Percentiles rank a stretch among this genome's conserved stretches.
These are phyloP conservation scores for Drosophila prostipennis DNA, from an alignment of 2,888 invertebrate genomes.

Conservation along the genomic window DNA sequence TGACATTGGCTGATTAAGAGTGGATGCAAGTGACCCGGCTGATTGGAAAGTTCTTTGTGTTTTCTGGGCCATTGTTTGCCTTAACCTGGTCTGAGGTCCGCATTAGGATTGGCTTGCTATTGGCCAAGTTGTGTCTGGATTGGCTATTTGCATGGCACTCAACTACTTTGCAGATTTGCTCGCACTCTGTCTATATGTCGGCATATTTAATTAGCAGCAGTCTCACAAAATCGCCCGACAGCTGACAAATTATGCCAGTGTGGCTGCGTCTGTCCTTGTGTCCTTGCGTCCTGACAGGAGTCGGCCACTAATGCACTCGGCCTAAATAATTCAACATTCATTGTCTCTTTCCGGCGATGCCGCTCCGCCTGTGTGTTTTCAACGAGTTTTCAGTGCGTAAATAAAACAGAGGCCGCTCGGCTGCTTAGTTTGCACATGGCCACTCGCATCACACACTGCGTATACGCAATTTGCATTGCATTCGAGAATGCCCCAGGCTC, in stretches of 20 bases:
- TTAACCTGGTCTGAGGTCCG: constrained; percentile 5
- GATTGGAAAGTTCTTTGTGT: constrained; percentile 30
- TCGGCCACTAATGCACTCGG: constrained; percentile 65
- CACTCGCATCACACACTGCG: constrained; percentile 47
- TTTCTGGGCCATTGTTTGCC: constrained; percentile 24
- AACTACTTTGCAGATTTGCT: constrained; percentile 56
- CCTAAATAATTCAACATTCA: constrained; percentile 67
- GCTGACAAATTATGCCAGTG: constrained; percentile 70
- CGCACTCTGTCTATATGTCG: constrained; percentile 51
- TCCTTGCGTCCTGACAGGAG: constrained; percentile 10
- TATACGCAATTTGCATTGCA: constrained; percentile 67
- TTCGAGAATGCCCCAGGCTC: constrained; percentile 42
- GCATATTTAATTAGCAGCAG: constrained; percentile 71
- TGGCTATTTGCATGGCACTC: constrained; percentile 49
- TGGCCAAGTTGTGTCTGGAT: constrained; percentile 52
- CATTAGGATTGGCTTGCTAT: constrained; percentile 43
- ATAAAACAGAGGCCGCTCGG: constrained; percentile 45
- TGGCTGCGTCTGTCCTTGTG: constrained; percentile 5
- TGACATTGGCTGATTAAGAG: constrained; percentile 63
- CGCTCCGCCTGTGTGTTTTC: constrained; percentile 29
- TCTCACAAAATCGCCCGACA: constrained; percentile 56
- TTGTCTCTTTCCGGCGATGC: constrained; percentile 39
- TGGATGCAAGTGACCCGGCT: constrained; percentile 36
- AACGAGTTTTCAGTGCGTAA: constrained; percentile 60
- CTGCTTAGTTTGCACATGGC: constrained; percentile 39